These are phyloP conservation scores for Aurelia coerulea DNA, from an alignment of 30 jellyfish, hydroid and myxozoan species.

Conservation along the genomic window DNA sequence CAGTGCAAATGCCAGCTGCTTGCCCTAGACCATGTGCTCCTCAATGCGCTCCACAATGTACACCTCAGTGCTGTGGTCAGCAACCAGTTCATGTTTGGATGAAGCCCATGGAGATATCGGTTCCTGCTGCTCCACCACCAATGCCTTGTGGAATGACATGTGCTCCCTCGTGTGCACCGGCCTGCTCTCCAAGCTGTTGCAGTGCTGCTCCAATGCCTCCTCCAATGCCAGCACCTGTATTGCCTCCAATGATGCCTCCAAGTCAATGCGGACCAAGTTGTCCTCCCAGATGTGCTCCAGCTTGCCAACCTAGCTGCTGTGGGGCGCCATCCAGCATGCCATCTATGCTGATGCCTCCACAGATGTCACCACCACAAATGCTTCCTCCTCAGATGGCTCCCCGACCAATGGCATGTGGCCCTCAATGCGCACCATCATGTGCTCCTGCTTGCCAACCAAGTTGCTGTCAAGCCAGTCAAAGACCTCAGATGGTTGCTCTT, in stretches of 20 bases:
- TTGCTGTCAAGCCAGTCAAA: slow-evolving; percentile 58
- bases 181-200: slow-evolving; percentile 54
- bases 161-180: slow-evolving; percentile 55
- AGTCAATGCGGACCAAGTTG: slow-evolving; percentile 40
- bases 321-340: slow-evolving; percentile 11
- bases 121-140: slow-evolving; percentile 54
- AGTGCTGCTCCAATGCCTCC: slow-evolving; percentile 60
- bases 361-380: slow-evolving; percentile 46
- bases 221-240: slow-evolving; percentile 37
- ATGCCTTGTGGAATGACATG: slow-evolving; percentile 49
- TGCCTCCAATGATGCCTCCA: slow-evolving; percentile 20
- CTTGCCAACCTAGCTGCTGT: slow-evolving; percentile 34
- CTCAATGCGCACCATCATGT: slow-evolving; percentile 57
- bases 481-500: slow-evolving; percentile 31
- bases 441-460: slow-evolving; percentile 70
- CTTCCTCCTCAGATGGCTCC: slow-evolving; percentile 27
- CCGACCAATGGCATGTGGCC: slow-evolving; percentile 69
- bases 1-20: slow-evolving; percentile 21
- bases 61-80: slow-evolving; percentile 43
- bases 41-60: slow-evolving; percentile 57
- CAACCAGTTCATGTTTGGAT: slow-evolving; percentile 42
- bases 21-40: slow-evolving; percentile 61
- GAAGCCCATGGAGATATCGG: slow-evolving; percentile 52
- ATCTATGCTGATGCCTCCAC: slow-evolving; percentile 9
- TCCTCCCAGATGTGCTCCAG: slow-evolving; percentile 46